Percentiles rank a stretch among this genome's conserved stretches.
Conservation (phyloP, 1,140 invertebrate species). For the Parapsyche elsis region DNA sequence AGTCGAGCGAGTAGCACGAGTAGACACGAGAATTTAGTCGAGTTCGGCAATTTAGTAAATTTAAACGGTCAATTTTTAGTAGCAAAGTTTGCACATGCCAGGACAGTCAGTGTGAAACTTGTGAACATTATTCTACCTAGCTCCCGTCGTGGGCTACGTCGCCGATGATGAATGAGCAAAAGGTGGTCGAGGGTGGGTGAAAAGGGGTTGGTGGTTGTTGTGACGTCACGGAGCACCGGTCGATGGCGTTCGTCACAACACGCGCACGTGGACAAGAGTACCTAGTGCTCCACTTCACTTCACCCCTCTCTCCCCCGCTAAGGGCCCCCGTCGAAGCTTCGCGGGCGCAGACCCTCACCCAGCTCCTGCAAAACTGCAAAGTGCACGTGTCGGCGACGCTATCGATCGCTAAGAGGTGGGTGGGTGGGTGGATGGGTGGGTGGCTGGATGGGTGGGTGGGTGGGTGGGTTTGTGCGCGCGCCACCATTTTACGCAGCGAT, state of each 20-base stretch:
- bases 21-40: no score
- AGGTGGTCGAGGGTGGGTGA: not conserved
- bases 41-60: no score
- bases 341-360: not conserved
- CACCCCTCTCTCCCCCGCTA: not conserved
- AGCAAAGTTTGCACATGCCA: no score
- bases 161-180: slow-evolving; percentile 17
- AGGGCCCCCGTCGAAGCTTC: not conserved
- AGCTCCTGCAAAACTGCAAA: no score
- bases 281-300: not conserved
- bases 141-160: no score
- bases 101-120: no score
- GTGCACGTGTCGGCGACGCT: not conserved
- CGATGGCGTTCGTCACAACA: slow-evolving; percentile 52
- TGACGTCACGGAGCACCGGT: slow-evolving; percentile 39
- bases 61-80: no score
- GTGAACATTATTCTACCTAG: no score
- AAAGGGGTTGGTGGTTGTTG: not conserved
- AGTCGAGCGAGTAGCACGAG: no score
- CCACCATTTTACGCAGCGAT: slow-evolving; percentile 12
- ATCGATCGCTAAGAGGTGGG: not conserved
- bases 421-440: not conserved
- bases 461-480: not conserved
- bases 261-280: slow-evolving; percentile 43
- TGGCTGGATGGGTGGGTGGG: not conserved